Evolutionary conservation across 2,797 vertebrate species (phyloP), one percentile per base, ranked within the genome.

Genomic region (Danio albolineatus): DNA sequence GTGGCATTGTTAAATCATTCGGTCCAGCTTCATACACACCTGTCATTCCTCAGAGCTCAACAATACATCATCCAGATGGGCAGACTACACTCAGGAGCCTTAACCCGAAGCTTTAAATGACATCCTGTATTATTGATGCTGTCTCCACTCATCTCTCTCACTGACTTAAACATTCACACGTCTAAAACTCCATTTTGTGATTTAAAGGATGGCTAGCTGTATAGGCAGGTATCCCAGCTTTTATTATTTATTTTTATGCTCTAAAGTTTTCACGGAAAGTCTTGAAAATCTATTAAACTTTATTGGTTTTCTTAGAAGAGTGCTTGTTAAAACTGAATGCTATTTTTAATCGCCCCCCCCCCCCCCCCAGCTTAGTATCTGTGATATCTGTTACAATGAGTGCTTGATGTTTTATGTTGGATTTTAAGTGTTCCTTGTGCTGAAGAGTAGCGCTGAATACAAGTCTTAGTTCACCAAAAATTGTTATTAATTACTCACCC

Each of bases 81-180:
- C 87, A 89, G 89, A 91, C 86, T 86, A 85, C 87, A 89, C 84
- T 92, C 90, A 92, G 89, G 89, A 88, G 88, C 89, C 81, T 85
- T 83, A 88, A 89, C 89, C 90, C 92, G 89, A 89, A 91, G 90
- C 86, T 90, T 90, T 92, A 93, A 94, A 93, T 92, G 89, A 91
- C 85, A 89, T 89, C 81, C 86, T 94, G 85, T 91, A 93, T 94
- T 93, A 94, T 94, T 93, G 90, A 94, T 93, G 90, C 79, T 88
- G 91, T 92, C 88, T 91, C 89, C 91, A 90, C 89, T 85, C 84
- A 83, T 89, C 88, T 87, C 88, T 89, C 89, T 90, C 59, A 59
- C 46, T 66, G 81, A 78, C 74, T 79, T 76, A 79, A 83, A 80
- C 59, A 61, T 71, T 70, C 71, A 46, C 79, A 91, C 91, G 85